Evolutionary conservation across 1,140 invertebrate genomes (phyloP).

Genomic region (Apocrypta bakeri): DNA sequence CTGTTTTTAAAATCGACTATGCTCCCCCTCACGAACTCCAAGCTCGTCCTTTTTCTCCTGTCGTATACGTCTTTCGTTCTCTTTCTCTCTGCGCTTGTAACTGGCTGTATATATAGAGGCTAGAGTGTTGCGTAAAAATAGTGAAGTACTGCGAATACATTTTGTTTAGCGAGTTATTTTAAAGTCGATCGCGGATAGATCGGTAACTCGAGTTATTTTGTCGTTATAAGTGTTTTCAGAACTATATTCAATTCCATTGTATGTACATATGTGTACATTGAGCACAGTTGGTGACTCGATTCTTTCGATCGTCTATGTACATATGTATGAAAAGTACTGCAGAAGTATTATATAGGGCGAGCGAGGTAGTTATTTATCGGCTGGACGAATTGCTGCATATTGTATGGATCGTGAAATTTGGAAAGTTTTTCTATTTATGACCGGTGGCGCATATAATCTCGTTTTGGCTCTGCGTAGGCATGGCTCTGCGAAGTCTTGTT

Average conservation of each 20-base stretch:
- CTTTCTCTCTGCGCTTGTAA: constrained; percentile 16
- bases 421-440: constrained; percentile 50
- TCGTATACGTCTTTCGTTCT: neutral
- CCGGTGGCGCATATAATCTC: constrained; percentile 39
- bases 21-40: neutral
- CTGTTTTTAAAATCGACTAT: constrained; percentile 62
- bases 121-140: constrained; percentile 64
- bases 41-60: neutral
- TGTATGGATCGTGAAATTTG: constrained; percentile 47
- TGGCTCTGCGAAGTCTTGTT: too few relatives aligned
- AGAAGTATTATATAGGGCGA: neutral
- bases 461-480: neutral
- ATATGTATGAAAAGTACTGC: neutral
- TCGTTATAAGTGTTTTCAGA: too few relatives aligned
- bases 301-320: too few relatives aligned
- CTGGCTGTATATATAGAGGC: neutral
- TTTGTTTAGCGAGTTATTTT: constrained; percentile 23
- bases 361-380: constrained; percentile 44
- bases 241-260: too few relatives aligned
- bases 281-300: too few relatives aligned
- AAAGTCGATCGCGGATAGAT: too few relatives aligned
- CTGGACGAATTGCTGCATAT: neutral
- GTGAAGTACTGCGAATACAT: constrained; percentile 57
- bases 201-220: too few relatives aligned
- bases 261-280: too few relatives aligned